These are phyloP conservation scores for Drosophila sechellia DNA, from an alignment of 1,140 invertebrate genomes.

Conservation along the genomic window DNA sequence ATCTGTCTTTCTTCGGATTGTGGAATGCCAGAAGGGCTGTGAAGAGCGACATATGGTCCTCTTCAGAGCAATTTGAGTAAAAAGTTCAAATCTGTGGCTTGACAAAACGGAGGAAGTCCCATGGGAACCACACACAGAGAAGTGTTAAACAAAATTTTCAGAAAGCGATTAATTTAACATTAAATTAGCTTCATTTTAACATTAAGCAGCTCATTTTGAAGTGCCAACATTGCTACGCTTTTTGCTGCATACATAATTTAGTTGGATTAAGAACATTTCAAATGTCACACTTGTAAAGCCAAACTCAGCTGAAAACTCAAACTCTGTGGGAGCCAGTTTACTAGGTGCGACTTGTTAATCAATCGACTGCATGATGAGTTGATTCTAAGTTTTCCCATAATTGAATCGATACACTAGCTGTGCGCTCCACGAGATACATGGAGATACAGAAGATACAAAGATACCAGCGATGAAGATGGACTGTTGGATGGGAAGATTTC, in stretches of 20 bases:
- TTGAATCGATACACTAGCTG: conserved; percentile 69
- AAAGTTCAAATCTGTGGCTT: background rate
- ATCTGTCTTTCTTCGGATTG: conserved; percentile 22
- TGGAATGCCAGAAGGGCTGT: conserved; percentile 17
- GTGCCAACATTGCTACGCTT: no score
- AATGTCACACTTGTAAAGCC: background rate
- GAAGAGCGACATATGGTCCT: conserved; percentile 33
- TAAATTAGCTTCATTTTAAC: no score
- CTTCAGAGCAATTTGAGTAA: conserved; percentile 14
- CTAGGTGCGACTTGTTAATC: conserved; percentile 59
- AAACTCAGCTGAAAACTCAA: background rate
- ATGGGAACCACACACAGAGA: conserved; percentile 10
- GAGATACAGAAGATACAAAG: conserved; percentile 5
- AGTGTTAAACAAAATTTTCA: background rate
- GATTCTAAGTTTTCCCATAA: conserved; percentile 54
- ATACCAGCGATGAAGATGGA: conserved; percentile 3
- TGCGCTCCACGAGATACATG: conserved; percentile 4
- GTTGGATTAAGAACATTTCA: no score
- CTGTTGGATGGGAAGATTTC: conserved; percentile 18
- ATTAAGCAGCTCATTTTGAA: no score
- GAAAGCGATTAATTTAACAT: background rate
- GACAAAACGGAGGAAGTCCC: conserved; percentile 4
- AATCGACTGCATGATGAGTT: conserved; percentile 64
- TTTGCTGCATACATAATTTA: no score
- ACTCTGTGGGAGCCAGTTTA: conserved; percentile 58